Conservation (phyloP, 2,888 invertebrate species). For the Barypeithes pellucidus region DNA sequence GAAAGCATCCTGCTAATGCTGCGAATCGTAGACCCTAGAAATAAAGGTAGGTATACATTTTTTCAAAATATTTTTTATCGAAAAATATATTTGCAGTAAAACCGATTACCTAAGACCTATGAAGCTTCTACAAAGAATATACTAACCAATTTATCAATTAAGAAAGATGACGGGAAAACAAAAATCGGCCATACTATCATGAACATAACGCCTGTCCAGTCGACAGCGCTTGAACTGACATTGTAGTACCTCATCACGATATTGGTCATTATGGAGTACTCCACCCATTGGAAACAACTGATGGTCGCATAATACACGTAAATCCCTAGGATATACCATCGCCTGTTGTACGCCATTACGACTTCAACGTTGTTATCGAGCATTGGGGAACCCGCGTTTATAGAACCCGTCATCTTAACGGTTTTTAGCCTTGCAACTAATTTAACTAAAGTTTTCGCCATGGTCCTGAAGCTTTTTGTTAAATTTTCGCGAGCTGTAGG, state of each 20-base stretch:
- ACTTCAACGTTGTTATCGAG: slow-evolving; percentile 39
- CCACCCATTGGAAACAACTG: slow-evolving; percentile 96
- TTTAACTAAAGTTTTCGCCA: slow-evolving; percentile 41
- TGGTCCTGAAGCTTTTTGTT: slow-evolving; percentile 29
- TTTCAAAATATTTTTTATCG: too few species aligned
- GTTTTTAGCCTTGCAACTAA: slow-evolving; percentile 33
- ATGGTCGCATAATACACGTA: slow-evolving; percentile 90
- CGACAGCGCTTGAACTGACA: slow-evolving; percentile 81
- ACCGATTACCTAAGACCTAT: too few species aligned
- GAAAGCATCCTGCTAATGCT: slow-evolving; percentile 84
- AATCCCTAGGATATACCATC: slow-evolving; percentile 89
- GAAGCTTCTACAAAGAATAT: slow-evolving; percentile 1
- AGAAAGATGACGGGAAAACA: slow-evolving; percentile 95
- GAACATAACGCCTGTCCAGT: slow-evolving; percentile 97
- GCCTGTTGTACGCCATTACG: slow-evolving; percentile 77
- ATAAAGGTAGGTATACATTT: neutral
- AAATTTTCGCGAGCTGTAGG: slow-evolving; percentile 1
- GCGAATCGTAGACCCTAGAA: slow-evolving; percentile 86
- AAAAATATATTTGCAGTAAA: too few species aligned
- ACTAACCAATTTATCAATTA: slow-evolving; percentile 93
- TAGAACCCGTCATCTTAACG: slow-evolving; percentile 21
- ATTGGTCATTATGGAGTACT: slow-evolving; percentile 93
- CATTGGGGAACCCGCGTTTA: slow-evolving; percentile 27
- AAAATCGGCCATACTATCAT: slow-evolving; percentile 97
- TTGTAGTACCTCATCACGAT: slow-evolving; percentile 84